A percentile compares a stretch with the other conserved stretches of the same genome.
These are phyloP conservation scores for Regulus satrapa DNA, from an alignment of 2,113 vertebrate genomes.

Conservation along the genomic window DNA sequence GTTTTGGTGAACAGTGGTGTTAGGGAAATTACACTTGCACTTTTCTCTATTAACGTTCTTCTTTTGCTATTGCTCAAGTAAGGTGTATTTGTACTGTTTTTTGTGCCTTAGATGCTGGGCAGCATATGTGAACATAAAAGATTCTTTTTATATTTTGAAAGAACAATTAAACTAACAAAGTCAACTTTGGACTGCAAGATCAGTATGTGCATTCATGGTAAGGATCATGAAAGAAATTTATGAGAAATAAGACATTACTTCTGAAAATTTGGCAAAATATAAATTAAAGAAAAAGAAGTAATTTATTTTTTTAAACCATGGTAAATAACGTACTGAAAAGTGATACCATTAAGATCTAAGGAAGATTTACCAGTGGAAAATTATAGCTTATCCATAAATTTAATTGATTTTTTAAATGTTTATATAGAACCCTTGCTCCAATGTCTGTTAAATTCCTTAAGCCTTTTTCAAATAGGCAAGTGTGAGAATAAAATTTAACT, in stretches of 20 bases:
- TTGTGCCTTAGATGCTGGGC: background rate
- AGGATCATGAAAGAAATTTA: background rate
- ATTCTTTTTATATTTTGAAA: background rate
- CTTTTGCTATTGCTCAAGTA: background rate
- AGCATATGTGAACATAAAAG: background rate
- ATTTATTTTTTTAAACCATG: background rate
- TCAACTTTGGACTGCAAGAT: background rate
- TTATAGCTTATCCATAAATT: background rate
- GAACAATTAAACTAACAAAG: background rate
- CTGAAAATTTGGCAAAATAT: background rate
- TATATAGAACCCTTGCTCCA: background rate
- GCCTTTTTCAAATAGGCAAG: background rate
- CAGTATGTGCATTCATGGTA: background rate
- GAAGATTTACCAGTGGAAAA: background rate
- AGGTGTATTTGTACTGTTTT: background rate
- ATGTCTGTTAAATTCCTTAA: background rate
- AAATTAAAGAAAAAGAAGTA: background rate
- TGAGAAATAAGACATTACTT: background rate
- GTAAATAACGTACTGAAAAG: background rate
- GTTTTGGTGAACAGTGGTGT: background rate
- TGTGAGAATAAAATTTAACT: background rate
- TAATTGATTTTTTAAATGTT: background rate
- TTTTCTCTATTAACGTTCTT: background rate
- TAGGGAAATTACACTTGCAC: background rate
- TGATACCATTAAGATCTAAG: background rate